These are phyloP conservation scores for Drosophila paramelanica DNA, from an alignment of 2,888 invertebrate genomes.

Conservation along the genomic window DNA sequence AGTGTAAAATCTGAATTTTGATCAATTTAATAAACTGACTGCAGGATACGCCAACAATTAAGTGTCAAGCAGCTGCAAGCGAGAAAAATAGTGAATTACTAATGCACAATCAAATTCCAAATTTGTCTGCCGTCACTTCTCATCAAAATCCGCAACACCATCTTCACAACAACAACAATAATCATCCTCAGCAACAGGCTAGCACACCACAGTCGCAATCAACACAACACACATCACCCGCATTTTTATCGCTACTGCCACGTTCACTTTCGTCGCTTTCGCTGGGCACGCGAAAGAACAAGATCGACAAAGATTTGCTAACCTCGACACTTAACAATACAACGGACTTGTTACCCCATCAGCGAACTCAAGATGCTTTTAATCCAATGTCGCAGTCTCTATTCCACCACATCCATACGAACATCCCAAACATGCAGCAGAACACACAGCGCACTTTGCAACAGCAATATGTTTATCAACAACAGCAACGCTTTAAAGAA, in stretches of 20 bases:
- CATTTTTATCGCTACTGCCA: slow-evolving; percentile 85
- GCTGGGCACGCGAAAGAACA: slow-evolving; percentile 84
- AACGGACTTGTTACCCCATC: slow-evolving; percentile 79
- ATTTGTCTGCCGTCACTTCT: slow-evolving; percentile 70
- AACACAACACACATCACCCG: slow-evolving; percentile 82
- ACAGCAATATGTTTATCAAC: slow-evolving; percentile 60
- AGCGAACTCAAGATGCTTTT: slow-evolving; percentile 67
- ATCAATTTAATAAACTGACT: slow-evolving; percentile 48
- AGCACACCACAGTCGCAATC: slow-evolving; percentile 77
- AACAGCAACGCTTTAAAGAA: slow-evolving; percentile 75
- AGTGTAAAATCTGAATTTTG: slow-evolving; percentile 29
- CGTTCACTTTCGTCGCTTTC: slow-evolving; percentile 85
- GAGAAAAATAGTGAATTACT: slow-evolving; percentile 78
- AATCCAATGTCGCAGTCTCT: slow-evolving; percentile 77
- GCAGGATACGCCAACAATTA: slow-evolving; percentile 83
- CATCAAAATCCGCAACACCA: slow-evolving; percentile 66
- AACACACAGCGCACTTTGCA: slow-evolving; percentile 62
- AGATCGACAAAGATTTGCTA: slow-evolving; percentile 84
- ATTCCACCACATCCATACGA: slow-evolving; percentile 59
- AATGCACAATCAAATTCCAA: slow-evolving; percentile 82
- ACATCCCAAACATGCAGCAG: slow-evolving; percentile 55
- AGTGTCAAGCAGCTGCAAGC: slow-evolving; percentile 73
- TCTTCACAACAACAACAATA: slow-evolving; percentile 61
- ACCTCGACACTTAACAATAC: slow-evolving; percentile 82
- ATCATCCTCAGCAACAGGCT: slow-evolving; percentile 71